Conservation (phyloP, 2,113 vertebrate species). For the Psilopogon haemacephalus region DNA sequence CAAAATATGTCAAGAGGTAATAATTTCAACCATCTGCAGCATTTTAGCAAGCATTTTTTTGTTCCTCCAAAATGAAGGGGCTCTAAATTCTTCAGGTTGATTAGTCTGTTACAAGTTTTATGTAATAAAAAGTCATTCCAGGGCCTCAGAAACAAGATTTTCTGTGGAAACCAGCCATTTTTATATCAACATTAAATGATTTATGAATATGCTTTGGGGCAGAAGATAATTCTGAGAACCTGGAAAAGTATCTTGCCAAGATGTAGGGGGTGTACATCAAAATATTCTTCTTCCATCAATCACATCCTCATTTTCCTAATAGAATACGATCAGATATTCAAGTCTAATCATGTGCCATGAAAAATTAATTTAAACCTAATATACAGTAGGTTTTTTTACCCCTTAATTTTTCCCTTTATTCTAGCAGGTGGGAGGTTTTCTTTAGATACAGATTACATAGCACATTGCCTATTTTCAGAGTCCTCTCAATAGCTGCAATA, state of each 20-base stretch:
- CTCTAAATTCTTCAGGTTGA: slow-evolving; percentile 45
- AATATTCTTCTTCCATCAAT: slow-evolving; percentile 57
- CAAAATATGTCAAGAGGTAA: slow-evolving; percentile 3
- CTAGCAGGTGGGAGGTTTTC: background rate
- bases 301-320: slow-evolving; percentile 43
- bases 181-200: slow-evolving; percentile 67
- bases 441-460: background rate
- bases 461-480: background rate
- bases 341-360: slow-evolving; percentile 32
- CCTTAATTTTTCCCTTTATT: background rate
- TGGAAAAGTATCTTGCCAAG: slow-evolving; percentile 43
- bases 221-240: slow-evolving; percentile 64
- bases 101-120: slow-evolving; percentile 42
- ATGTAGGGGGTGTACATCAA: slow-evolving; percentile 13
- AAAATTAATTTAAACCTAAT: slow-evolving; percentile 46
- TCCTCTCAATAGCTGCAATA: background rate
- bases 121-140: slow-evolving; percentile 54
- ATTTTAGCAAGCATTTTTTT: slow-evolving; percentile 15
- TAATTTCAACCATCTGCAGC: background rate
- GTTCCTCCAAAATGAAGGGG: slow-evolving; percentile 34
- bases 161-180: slow-evolving; percentile 47
- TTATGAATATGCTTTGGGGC: slow-evolving; percentile 63
- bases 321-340: slow-evolving; percentile 52
- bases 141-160: slow-evolving; percentile 6
- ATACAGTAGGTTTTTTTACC: slow-evolving; percentile 8